These are phyloP conservation scores for Rhynchonema sp. DNA, from an alignment of 2,888 invertebrate genomes.

Conservation along the genomic window DNA sequence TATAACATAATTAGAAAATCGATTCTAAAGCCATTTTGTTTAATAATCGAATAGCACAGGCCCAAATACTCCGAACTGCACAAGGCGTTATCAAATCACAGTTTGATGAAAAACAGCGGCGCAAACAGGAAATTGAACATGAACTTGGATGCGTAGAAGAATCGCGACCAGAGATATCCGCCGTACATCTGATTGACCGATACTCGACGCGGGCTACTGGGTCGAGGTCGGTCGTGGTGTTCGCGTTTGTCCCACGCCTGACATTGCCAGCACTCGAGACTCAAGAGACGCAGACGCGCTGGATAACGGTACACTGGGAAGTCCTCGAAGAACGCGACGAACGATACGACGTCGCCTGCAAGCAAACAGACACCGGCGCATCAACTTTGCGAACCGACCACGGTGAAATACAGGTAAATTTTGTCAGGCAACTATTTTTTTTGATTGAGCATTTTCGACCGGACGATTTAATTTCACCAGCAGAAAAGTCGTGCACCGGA, in stretches of 20 bases:
- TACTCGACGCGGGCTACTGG: not conserved
- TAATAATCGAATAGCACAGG: too few species aligned
- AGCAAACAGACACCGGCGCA: too few species aligned
- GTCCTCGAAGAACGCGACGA: conserved; percentile 19
- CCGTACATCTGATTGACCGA: not conserved
- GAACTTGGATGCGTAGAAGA: conserved; percentile 19
- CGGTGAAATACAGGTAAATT: too few species aligned
- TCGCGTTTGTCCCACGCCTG: not conserved
- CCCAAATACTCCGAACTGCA: too few species aligned
- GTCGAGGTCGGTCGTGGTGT: not conserved
- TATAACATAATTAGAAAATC: too few species aligned
- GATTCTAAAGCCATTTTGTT: too few species aligned
- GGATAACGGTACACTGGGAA: conserved; percentile 20
- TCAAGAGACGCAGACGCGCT: conserved; percentile 15
- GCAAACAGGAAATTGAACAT: conserved; percentile 21
- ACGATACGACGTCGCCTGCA: conserved; percentile 17
- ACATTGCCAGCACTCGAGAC: conserved; percentile 15
- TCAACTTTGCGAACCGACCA: too few species aligned
- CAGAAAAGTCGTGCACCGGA: too few species aligned
- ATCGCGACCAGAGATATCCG: conserved; percentile 12
- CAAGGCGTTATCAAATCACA: too few species aligned
- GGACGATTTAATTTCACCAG: too few species aligned
- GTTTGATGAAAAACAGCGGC: conserved; percentile 13
- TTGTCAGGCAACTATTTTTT: too few species aligned
- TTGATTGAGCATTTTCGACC: too few species aligned